Base-by-base conservation (phyloP, 2,888 invertebrate genomes). In the Dolichopus griseipennis region DNA sequence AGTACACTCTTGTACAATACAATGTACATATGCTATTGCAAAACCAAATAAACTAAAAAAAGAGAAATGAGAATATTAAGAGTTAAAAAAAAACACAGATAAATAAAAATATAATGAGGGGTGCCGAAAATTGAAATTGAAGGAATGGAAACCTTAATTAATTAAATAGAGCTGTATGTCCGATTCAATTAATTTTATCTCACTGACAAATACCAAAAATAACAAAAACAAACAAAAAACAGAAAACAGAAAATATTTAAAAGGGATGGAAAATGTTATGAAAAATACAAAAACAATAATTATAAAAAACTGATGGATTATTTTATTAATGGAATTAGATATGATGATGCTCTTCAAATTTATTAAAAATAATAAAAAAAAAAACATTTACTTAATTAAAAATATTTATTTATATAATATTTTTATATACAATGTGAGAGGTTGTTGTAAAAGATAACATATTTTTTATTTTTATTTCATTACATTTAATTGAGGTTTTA, bases 141-240 rank as follows among this genome's bases (percentile, higher is more conserved):
- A 52, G 52, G 52, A 52, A 52, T 52, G 52, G 52, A 52, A 52
- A 52, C 52, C 52, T 52, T 52, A 52, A 52, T 52, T 52, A 52
- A 52, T 52, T 52, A 52, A 52, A 52, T 52, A 52, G 52, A 52
- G 52, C 52, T 52, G 52, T 52, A 52, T 52, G 52, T 52, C 52
- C 52, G 52, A 52, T 52, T 52, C 52, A 52, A 52, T 52, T 52
- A 52, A 52, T 52, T 52, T 52, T 52, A 52, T 52, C 52, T 52
- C 52, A 52, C 52, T 52, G 52, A 52, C 52, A 52, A 52, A 41
- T 12, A 15, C 41, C 3, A 41, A 27, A 41, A 41, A 15, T 9
- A 41, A 41, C 9, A 52, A 52, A 52, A 52, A 52, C 9, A 52
- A 7, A 37, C 37, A 9, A 37, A 37, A 37, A 37, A 37, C 37